Percentiles rank a stretch among this genome's conserved stretches.
Evolutionary conservation across 2,888 invertebrate genomes (phyloP).

Genomic region (Schizaphis graminum): DNA sequence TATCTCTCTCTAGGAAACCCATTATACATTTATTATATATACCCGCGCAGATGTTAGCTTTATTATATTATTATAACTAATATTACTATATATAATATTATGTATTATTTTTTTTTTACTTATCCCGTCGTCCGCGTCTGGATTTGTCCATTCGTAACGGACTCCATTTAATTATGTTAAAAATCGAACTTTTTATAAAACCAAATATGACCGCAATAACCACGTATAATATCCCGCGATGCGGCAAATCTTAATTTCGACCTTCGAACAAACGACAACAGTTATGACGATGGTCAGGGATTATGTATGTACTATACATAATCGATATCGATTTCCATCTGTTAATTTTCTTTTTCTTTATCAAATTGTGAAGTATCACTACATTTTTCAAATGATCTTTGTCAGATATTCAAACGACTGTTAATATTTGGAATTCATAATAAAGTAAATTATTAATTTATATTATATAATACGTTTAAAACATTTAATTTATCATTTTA

Average conservation of each 20-base stretch:
- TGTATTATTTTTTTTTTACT: not conserved
- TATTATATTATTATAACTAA: not conserved
- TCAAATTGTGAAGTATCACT: not conserved
- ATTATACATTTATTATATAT: not conserved
- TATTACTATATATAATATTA: not conserved
- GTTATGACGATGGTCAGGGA: not conserved
- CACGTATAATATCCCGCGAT: not conserved
- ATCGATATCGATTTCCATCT: not conserved
- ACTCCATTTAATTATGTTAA: slow-evolving; percentile 50
- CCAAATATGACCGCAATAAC: not conserved
- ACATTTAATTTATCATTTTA: slow-evolving; percentile 27
- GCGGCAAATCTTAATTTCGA: not conserved
- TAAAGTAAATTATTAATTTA: not conserved
- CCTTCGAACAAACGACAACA: not conserved
- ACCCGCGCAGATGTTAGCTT: not conserved
- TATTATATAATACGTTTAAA: not conserved
- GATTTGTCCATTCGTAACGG: slow-evolving; percentile 23
- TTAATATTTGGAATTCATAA: not conserved
- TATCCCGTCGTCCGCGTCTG: not conserved
- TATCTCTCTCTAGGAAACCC: not conserved
- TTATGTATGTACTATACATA: not conserved
- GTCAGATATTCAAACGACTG: not conserved
- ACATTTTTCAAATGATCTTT: not conserved
- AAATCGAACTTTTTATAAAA: slow-evolving; percentile 29
- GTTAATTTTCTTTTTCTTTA: not conserved